Evolutionary conservation across 2,888 invertebrate genomes (phyloP).

Genomic region (Tolmerus cingulatus): DNA sequence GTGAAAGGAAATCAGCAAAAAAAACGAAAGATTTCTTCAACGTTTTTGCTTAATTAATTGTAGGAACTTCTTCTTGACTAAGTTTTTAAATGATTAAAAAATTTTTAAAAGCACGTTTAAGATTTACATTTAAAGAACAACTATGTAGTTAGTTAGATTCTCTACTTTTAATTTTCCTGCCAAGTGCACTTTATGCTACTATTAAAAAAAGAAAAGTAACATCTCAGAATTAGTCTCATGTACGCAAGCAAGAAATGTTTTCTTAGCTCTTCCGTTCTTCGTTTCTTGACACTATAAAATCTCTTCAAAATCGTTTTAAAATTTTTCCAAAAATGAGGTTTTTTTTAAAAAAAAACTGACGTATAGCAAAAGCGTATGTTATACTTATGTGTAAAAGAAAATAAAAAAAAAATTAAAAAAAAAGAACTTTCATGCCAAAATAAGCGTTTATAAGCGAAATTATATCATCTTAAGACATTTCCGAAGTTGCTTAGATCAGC

Average conservation of each 20-base stretch:
- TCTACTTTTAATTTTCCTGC: constrained; percentile 37
- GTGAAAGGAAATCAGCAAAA: neutral
- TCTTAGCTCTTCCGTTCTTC: neutral
- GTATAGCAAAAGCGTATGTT: neutral
- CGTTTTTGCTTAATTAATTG: constrained; percentile 8
- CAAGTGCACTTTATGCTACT: constrained; percentile 48
- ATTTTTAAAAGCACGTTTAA: constrained; percentile 35
- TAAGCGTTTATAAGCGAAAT: constrained; percentile 4
- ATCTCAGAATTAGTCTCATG: neutral
- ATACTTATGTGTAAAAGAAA: neutral
- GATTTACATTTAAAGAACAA: neutral
- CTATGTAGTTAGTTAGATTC: neutral
- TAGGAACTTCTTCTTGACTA: constrained; percentile 3
- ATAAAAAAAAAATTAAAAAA: neutral
- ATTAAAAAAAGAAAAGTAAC: neutral
- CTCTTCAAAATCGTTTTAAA: neutral
- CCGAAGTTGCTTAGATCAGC: constrained; percentile 12
- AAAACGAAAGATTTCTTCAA: constrained; percentile 2
- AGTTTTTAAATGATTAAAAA: constrained; percentile 9
- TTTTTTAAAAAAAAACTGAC: neutral
- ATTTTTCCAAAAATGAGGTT: neutral
- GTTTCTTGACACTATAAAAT: neutral
- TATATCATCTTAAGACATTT: constrained; percentile 1
- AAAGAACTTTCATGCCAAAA: neutral
- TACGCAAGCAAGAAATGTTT: neutral